These are phyloP conservation scores for Rhizomys pruinosus DNA, from an alignment of 2,113 vertebrate genomes.

Conservation along the genomic window DNA sequence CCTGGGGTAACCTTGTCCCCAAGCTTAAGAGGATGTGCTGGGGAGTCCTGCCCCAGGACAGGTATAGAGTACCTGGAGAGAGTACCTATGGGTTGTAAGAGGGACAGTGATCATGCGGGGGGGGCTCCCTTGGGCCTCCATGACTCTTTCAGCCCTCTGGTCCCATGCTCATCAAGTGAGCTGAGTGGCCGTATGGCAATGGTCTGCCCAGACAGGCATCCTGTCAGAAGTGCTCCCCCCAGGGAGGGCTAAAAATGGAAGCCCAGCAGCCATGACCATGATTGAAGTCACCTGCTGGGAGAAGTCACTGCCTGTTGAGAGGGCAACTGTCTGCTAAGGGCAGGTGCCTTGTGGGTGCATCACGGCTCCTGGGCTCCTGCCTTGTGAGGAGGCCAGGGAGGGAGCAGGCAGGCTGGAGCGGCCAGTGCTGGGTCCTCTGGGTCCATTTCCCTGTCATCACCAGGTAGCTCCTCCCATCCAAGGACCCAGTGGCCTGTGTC, in stretches of 20 bases:
- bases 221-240: fast-evolving
- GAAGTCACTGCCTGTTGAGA: not conserved
- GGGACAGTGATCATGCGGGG: not conserved
- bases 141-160: not conserved
- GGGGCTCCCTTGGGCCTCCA: not conserved
- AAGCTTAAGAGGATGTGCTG: not conserved
- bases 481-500: fast-evolving
- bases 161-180: fast-evolving
- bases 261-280: not conserved
- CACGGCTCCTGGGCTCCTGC: not conserved
- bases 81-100: not conserved
- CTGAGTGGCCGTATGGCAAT: not conserved
- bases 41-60: not conserved
- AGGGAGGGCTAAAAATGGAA: not conserved
- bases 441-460: not conserved
- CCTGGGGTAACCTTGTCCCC: not conserved
- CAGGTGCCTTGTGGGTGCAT: not conserved
- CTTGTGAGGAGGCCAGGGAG: fast-evolving
- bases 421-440: not conserved
- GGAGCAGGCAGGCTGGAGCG: not conserved
- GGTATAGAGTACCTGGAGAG: not conserved
- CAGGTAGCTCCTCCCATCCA: fast-evolving
- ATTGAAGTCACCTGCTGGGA: not conserved
- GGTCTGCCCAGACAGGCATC: not conserved
- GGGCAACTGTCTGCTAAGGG: not conserved